Conservation (phyloP, 2,797 vertebrate genomes). For the Lagocephalus sceleratus region DNA sequence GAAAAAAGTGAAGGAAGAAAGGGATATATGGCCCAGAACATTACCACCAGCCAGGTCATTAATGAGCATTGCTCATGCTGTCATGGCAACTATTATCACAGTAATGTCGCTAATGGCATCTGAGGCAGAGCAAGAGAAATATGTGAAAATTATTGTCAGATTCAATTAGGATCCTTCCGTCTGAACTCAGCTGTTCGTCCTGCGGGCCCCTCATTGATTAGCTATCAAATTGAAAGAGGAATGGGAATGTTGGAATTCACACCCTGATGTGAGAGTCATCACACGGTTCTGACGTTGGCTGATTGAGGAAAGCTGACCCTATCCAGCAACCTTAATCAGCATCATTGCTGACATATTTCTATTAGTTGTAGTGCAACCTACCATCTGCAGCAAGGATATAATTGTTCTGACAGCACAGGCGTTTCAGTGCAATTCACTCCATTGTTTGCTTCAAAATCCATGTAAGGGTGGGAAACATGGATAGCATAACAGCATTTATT, state of each 20-base stretch:
- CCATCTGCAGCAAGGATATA: constrained; percentile 44
- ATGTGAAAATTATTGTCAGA: constrained; percentile 87
- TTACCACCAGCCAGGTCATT: constrained; percentile 81
- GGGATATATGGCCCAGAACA: constrained; percentile 72
- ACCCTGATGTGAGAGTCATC: constrained; percentile 70
- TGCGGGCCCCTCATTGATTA: constrained; percentile 78
- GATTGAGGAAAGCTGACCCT: constrained; percentile 66
- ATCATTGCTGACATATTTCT: constrained; percentile 69
- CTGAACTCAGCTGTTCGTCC: constrained; percentile 79
- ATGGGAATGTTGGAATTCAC: constrained; percentile 52
- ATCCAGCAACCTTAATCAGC: constrained; percentile 70
- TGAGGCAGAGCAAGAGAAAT: constrained; percentile 80
- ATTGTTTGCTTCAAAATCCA: constrained; percentile 13
- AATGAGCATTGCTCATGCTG: constrained; percentile 86
- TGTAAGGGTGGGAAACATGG: constrained; percentile 2
- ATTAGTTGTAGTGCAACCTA: constrained; percentile 56
- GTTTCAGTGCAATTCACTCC: constrained; percentile 19
- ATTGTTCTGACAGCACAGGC: constrained; percentile 62
- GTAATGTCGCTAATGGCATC: constrained; percentile 83
- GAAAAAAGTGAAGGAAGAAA: constrained; percentile 39
- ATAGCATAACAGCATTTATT: constrained; percentile 15
- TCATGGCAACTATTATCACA: constrained; percentile 86
- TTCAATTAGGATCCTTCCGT: constrained; percentile 82
- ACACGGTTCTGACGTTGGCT: constrained; percentile 52
- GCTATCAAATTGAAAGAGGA: constrained; percentile 77